Evolutionary conservation across 2,888 invertebrate species (phyloP).

Genomic region (Oscheius sp.): DNA sequence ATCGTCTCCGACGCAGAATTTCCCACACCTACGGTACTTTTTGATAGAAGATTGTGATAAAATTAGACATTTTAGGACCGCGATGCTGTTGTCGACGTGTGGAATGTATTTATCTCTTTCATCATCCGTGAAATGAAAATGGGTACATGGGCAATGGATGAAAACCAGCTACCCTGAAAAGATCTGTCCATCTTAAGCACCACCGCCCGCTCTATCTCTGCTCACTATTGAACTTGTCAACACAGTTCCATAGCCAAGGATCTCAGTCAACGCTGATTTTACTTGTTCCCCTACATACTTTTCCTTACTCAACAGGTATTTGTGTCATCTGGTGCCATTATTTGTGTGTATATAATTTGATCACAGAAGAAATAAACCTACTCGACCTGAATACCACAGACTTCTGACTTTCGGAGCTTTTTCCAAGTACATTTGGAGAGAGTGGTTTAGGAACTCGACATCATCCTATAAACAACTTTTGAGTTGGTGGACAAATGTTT

Average conservation of each 20-base stretch:
- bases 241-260: constrained; percentile 11
- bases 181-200: constrained; percentile 37
- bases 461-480: constrained; percentile 17
- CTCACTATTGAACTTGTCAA: constrained; percentile 8
- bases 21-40: constrained; percentile 30
- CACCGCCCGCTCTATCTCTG: constrained; percentile 4
- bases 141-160: constrained; percentile 62
- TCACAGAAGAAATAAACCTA: constrained; percentile 4
- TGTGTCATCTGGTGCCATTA: constrained; percentile 19
- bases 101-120: constrained; percentile 70
- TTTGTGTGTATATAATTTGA: constrained; percentile 18
- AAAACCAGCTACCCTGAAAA: constrained; percentile 39
- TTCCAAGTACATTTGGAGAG: constrained; percentile 23
- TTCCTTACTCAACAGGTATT: constrained; percentile 13
- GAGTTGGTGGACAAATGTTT: not conserved
- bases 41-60: not conserved
- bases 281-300: not conserved
- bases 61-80: constrained; percentile 56
- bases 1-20: constrained; percentile 53
- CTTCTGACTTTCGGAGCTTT: not conserved
- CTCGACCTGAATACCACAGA: constrained; percentile 4
- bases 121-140: constrained; percentile 72
- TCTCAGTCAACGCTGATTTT: constrained; percentile 17
- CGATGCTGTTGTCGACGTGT: constrained; percentile 61
- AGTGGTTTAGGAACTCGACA: constrained; percentile 6